Evolutionary conservation across 2,888 invertebrate genomes (phyloP).

Genomic region (Chrysotoxum bicinctum): DNA sequence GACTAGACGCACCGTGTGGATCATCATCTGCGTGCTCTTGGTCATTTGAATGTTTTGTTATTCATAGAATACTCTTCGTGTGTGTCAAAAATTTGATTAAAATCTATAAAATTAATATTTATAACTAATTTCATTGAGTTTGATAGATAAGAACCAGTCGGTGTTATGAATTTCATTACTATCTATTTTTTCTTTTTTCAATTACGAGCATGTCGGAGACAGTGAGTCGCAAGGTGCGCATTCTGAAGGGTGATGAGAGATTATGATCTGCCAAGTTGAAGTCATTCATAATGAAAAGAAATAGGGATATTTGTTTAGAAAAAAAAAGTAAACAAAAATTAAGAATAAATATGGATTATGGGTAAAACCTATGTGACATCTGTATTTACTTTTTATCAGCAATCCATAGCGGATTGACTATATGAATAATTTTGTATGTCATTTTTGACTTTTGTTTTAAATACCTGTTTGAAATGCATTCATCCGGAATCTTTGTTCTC

Average conservation of each 20-base stretch:
- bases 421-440: neutral
- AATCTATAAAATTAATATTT: slow-evolving; percentile 58
- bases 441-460: neutral
- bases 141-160: slow-evolving; percentile 26
- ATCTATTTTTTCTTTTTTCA: neutral
- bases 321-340: neutral
- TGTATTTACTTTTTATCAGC: neutral
- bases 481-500: too few relatives aligned
- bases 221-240: slow-evolving; percentile 26
- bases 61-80: slow-evolving; percentile 35
- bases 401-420: neutral
- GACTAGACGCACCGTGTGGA: slow-evolving; percentile 3
- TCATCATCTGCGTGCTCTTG: slow-evolving; percentile 3
- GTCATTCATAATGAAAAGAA: neutral
- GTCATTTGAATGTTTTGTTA: slow-evolving; percentile 29
- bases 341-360: neutral
- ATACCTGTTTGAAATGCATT: too few relatives aligned
- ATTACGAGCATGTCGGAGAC: slow-evolving; percentile 28
- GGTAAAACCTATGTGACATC: neutral
- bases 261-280: slow-evolving; percentile 2
- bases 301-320: neutral
- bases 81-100: slow-evolving; percentile 54
- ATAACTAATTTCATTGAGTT: slow-evolving; percentile 43
- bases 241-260: slow-evolving; percentile 10
- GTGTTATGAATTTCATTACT: slow-evolving; percentile 1